phyloP scores from a whole-genome alignment of 2,113 vertebrate species.

The Holacanthus passer region DNA sequence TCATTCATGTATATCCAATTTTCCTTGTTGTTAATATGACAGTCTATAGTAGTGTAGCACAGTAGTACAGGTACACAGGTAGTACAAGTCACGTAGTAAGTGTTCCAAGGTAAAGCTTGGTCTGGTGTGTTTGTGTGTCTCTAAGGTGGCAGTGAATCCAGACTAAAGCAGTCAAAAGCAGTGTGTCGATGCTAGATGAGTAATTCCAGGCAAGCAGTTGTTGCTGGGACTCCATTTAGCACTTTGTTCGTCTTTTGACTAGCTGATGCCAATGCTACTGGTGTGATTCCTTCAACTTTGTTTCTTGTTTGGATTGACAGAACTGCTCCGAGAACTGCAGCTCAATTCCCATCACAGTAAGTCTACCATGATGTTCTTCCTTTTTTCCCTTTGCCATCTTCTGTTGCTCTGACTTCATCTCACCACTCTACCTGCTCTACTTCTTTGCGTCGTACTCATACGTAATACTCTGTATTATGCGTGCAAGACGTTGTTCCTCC shows the following conservation, averaged over 20 bases:
- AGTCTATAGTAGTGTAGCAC: not conserved
- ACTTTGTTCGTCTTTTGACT: not conserved
- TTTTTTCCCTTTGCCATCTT: not conserved
- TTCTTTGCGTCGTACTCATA: not conserved
- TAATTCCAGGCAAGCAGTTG: not conserved
- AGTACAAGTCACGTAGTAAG: not conserved
- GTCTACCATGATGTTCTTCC: not conserved
- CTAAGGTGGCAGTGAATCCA: not conserved
- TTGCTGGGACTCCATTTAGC: not conserved
- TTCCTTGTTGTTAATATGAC: not conserved
- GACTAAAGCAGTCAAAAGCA: constrained; percentile 5
- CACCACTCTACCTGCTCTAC: not conserved
- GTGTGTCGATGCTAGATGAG: not conserved
- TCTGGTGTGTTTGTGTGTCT: not conserved
- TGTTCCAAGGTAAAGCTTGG: not conserved
- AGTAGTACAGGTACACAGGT: too few species aligned
- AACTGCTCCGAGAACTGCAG: not conserved
- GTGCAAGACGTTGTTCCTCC: not conserved
- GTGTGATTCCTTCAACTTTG: not conserved
- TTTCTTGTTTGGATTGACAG: constrained; percentile 42
- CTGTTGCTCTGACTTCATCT: not conserved
- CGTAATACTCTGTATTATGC: not conserved
- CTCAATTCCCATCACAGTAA: constrained; percentile 5
- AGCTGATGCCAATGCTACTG: not conserved
- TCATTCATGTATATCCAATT: not conserved